Base-by-base conservation (phyloP, 2,888 invertebrate species). In the Oscheius sp. region DNA sequence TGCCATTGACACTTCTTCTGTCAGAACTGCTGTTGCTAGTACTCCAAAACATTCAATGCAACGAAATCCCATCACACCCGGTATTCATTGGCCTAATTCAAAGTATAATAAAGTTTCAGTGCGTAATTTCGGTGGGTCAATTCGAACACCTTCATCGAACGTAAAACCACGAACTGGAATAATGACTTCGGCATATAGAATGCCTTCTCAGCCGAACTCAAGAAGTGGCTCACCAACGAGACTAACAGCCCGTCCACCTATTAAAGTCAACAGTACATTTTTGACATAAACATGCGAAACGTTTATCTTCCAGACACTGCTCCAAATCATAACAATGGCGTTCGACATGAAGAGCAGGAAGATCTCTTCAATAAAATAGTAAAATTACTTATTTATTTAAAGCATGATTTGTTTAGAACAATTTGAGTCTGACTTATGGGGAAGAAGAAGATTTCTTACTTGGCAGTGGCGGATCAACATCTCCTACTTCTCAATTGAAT, bases 371-470 rank as follows among this genome's bases (percentile, higher is more conserved):
- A 23, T 23, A 27, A 50, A 10, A 68, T 68, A 4, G 68, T 68
- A 33, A 61, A 48, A 20, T 39, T 53, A 17, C 15, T n/a, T 6
- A n/a, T 31, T 46, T 3, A 34, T 15, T 37, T 25, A 15, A 6
- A 42, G 10, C 17, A 39, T 37, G 25, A 23, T 27, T 53, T 29
- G 53, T 68, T 34, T 61, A 72, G 72, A 57, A 53, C 29, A 65
- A 69, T 42, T 53, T 72, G 20, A 48, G 61, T n/a, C 53, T 72
- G 34, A 29, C 57, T 31, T 61, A 39, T 42, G 63, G 63, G 33
- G 69, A 72, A 45, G 69, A 70, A 34, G 63, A 65, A 27, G 69
- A 63, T 53, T 64, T 65, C 10, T 48, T 53, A 25, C 17, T 57
- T 6, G 68, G 66, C 12, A 27, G 15, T 10, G 34, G 34, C 5